Evolutionary conservation across 2,113 vertebrate genomes (phyloP), one percentile per base, ranked within the genome.

Genomic region (Nesospiza acunhae): DNA sequence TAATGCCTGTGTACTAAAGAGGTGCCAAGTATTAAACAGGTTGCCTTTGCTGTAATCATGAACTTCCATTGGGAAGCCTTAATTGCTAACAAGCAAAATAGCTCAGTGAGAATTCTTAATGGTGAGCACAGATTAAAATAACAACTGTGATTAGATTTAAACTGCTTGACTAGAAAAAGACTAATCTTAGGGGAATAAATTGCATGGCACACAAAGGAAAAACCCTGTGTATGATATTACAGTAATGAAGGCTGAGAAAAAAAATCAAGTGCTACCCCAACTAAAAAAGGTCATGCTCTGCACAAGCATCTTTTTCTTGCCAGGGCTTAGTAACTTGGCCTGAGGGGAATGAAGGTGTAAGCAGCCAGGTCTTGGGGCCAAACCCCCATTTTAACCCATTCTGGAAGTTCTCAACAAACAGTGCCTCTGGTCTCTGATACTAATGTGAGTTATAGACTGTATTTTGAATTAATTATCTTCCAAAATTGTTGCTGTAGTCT

Each of bases 71-170:
- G 97, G 96, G 96, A 96, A 88, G 89, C 93, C 69, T 60, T 97
- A 98, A 98, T 97, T 97, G 96, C 95, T 84, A 96, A 96, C 92
- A 97, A 93, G 93, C 70, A 97, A 97, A 97, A 97, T 72, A 97
- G 64, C 94, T 97, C 89, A 80, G 92, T 42, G 72, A 97, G 95
- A 96, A 97, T 97, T 94, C 93, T 90, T 97, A 96, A 95, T 95
- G 82, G 96, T 95, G 95, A 95, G 94, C 86, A 95, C 73, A 92
- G 96, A 91, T 97, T 98, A 97, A 98, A 98, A 97, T 97, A 97
- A 97, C 95, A 97, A 97, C 94, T 88, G 88, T 75, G 97, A 97
- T 98, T 98, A 97, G 78, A 92, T 97, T 96, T 96, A 97, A 97
- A 97, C 96, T 97, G 93, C 93, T 98, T 97, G 96, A 92, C 95